These are phyloP conservation scores for Dolichoris vasculosae DNA, from an alignment of 1,140 invertebrate species.

Conservation along the genomic window DNA sequence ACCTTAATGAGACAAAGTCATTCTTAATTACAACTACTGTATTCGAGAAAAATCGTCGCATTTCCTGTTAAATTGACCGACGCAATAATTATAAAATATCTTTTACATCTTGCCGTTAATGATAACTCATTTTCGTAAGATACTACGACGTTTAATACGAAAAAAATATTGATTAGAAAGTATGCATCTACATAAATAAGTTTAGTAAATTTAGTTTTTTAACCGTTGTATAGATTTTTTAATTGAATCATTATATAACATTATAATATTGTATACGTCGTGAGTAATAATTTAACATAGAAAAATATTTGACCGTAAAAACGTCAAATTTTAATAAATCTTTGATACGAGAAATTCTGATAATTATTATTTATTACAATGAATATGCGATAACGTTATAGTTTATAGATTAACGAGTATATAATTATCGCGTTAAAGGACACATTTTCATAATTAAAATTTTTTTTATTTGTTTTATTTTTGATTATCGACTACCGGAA, in stretches of 20 bases:
- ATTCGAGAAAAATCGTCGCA: not conserved
- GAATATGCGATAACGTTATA: not conserved
- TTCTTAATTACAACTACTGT: constrained; percentile 21
- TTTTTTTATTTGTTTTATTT: not conserved
- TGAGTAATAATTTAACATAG: too few species aligned
- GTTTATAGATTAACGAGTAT: not conserved
- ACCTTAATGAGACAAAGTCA: not conserved
- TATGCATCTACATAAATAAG: too few species aligned
- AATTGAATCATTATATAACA: too few species aligned
- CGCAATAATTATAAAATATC: not conserved
- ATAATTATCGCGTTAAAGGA: too few species aligned
- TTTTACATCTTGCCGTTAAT: not conserved
- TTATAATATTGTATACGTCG: not conserved
- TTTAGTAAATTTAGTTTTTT: too few species aligned
- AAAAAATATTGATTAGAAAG: not conserved
- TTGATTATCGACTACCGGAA: too few species aligned
- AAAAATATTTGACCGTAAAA: not conserved
- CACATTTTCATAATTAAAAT: not conserved
- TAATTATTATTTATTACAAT: not conserved
- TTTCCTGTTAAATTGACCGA: not conserved
- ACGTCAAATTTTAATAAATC: not conserved
- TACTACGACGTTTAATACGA: not conserved
- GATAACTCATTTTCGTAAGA: not conserved
- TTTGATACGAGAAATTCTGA: not conserved
- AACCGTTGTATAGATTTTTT: too few species aligned